These are phyloP conservation scores for Eulemur mongoz DNA, from an alignment of 2,797 vertebrate species.

Conservation along the genomic window DNA sequence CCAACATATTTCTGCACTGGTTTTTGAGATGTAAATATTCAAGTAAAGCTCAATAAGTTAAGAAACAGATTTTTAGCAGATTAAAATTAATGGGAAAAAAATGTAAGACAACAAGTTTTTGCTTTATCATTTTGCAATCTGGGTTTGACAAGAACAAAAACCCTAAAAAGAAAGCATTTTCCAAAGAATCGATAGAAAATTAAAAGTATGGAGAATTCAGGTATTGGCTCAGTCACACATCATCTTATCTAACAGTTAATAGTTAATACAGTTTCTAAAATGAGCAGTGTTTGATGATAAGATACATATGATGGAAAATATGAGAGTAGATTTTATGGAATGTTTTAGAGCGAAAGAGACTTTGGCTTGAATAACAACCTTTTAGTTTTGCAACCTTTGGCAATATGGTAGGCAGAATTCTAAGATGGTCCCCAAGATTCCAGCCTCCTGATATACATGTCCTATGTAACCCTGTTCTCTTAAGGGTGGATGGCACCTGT, in stretches of 20 bases:
- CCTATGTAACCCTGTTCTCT: no score
- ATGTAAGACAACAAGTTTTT: not conserved
- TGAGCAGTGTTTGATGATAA: not conserved
- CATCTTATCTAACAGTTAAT: not conserved
- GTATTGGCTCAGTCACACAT: not conserved
- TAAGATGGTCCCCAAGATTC: not conserved
- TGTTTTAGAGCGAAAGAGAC: not conserved
- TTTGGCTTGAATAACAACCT: not conserved
- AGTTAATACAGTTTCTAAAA: not conserved
- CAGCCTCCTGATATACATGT: rapidly evolving
- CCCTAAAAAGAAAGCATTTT: not conserved
- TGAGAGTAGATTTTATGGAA: not conserved
- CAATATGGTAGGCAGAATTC: not conserved
- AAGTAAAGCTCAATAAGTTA: not conserved
- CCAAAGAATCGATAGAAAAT: not conserved
- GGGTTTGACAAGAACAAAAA: not conserved
- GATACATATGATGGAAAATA: not conserved
- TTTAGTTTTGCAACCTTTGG: not conserved
- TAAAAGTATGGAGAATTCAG: not conserved
- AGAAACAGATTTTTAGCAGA: not conserved
- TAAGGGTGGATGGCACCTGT: no score
- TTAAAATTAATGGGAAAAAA: not conserved
- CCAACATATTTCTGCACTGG: not conserved
- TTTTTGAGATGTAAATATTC: not conserved
- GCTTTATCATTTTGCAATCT: not conserved